These are phyloP conservation scores for Halcyon smyrnensis DNA, from an alignment of 2,797 vertebrate species.

Conservation along the genomic window DNA sequence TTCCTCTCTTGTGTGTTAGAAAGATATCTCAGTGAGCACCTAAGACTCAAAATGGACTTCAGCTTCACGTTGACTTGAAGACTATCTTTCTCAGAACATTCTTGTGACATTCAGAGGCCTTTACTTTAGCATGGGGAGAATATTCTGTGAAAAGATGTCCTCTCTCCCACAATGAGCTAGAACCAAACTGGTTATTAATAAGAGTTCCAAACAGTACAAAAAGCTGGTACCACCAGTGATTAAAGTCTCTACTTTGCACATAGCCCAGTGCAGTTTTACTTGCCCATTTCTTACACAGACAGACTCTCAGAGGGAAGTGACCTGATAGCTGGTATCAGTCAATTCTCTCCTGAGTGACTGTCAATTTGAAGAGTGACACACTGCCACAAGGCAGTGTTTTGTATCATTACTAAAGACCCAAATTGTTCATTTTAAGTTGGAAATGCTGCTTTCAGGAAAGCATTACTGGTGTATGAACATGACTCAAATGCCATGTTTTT, in stretches of 20 bases:
- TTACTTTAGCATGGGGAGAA: not conserved
- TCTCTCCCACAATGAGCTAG: not conserved
- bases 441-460: not conserved
- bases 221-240: not conserved
- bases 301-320: not conserved
- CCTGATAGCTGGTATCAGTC: not conserved
- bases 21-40: accelerated
- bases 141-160: not conserved
- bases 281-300: accelerated
- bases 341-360: not conserved
- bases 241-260: not conserved
- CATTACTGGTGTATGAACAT: not conserved
- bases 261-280: not conserved
- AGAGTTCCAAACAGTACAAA: not conserved
- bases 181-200: not conserved
- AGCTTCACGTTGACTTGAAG: not conserved
- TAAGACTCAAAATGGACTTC: not conserved
- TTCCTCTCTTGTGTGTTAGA: not conserved
- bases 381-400: not conserved
- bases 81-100: not conserved
- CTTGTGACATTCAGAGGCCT: not conserved
- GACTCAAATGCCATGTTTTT: not conserved
- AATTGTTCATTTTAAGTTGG: not conserved
- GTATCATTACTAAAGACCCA: not conserved
- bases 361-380: not conserved